These are phyloP conservation scores for Eristalis intricaria DNA, from an alignment of 2,888 invertebrate species.

Conservation along the genomic window DNA sequence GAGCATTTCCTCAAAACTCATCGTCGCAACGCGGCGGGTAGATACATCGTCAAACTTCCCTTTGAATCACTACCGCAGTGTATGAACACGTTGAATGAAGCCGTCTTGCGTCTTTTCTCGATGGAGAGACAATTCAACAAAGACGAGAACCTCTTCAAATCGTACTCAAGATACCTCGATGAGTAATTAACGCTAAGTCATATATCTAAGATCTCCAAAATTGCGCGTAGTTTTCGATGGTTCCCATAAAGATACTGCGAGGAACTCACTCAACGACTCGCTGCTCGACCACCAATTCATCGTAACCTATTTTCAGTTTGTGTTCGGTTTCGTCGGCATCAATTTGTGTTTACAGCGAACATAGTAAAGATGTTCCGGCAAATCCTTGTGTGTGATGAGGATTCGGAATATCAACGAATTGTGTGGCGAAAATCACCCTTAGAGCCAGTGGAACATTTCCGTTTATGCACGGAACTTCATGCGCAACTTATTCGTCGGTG, in stretches of 20 bases:
- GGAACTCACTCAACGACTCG: slow-evolving; percentile 20
- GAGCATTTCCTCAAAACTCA: neutral
- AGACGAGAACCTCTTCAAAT: too few relatives aligned
- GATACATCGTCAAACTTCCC: slow-evolving; percentile 43
- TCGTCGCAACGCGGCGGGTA: slow-evolving; percentile 23
- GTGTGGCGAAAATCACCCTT: slow-evolving; percentile 27
- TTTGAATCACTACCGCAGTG: slow-evolving; percentile 20
- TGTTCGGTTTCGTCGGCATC: slow-evolving; percentile 24
- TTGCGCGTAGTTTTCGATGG: slow-evolving; percentile 35
- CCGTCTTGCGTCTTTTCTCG: too few relatives aligned
- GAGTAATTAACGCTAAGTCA: too few relatives aligned
- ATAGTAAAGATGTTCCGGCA: slow-evolving; percentile 68
- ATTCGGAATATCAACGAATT: slow-evolving; percentile 31
- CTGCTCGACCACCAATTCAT: slow-evolving; percentile 27
- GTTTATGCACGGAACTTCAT: slow-evolving; percentile 23
- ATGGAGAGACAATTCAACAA: too few relatives aligned
- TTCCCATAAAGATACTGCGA: slow-evolving; percentile 5
- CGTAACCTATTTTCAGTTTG: slow-evolving; percentile 19
- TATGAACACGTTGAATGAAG: slow-evolving; percentile 10
- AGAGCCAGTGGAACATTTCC: slow-evolving; percentile 9
- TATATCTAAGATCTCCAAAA: too few relatives aligned
- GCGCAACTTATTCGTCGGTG: slow-evolving; percentile 31
- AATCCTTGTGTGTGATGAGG: slow-evolving; percentile 21
- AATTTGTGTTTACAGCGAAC: slow-evolving; percentile 37
- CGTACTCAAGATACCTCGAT: too few relatives aligned